Evolutionary conservation across 1,140 invertebrate genomes (phyloP), one percentile per base, ranked within the genome.

Genomic region (Drosophila nebulosa): DNA sequence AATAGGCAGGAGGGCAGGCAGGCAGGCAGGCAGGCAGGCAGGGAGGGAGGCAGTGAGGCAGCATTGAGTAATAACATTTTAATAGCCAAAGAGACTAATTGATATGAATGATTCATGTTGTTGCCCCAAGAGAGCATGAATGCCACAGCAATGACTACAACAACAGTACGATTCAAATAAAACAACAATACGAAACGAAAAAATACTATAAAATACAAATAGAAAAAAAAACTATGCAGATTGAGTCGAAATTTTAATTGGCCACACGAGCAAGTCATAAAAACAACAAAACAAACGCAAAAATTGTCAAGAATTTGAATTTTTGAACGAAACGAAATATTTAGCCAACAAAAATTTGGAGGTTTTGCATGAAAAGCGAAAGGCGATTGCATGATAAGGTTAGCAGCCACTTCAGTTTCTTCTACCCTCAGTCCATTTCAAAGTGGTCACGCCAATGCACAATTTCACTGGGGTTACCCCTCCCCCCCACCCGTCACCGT

Each of bases 21-120:
- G 27, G 27, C n/a, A n/a, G n/a, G n/a, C 27, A 30, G 27, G 27
- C 27, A 30, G 27, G 27, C n/a, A 59, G 21, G 6, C 39, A 39
- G 36, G 26, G 52, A n/a, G n/a, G n/a, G 6, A 30, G 27, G 27
- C 27, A 30, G 27, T n/a, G n/a, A 35, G 2, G 2, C 53, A 59
- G 76, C 77, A 64, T 86, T 86, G 81, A 80, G 64, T 80, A 85
- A 85, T 85, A 85, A 85, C 70, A 81, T 81, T 86, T 88, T 81
- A 81, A 86, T 86, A 67, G 64, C 78, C 74, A 65, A 64, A 69
- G 64, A 88, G 78, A 81, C 78, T 86, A 86, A 86, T 86, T 86
- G 81, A 46, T 67, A 52, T 61, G 67, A 64, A 66, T 80, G 80
- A 85, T 76, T 85, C 80, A 85, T 80, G 69, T 73, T 26, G 72